These are phyloP conservation scores for Drosophila paracracens DNA, from an alignment of 2,888 invertebrate genomes.

Conservation along the genomic window DNA sequence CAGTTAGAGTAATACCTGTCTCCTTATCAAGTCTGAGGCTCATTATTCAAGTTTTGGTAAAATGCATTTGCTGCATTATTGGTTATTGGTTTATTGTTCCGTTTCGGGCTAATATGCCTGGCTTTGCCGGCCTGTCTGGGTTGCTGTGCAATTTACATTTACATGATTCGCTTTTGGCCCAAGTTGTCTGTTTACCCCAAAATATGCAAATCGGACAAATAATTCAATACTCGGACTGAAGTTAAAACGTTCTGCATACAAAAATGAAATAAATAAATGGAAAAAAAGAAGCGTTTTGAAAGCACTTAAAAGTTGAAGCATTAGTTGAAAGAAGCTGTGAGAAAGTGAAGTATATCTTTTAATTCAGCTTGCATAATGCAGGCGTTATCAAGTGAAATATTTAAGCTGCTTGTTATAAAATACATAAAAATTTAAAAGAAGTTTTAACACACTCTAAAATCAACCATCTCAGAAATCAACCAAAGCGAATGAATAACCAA, in stretches of 20 bases:
- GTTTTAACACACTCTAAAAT: not conserved
- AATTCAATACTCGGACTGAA: not conserved
- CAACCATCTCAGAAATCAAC: not conserved
- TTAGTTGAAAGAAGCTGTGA: not conserved
- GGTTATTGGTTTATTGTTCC: slow-evolving; percentile 58
- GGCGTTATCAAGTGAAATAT: not conserved
- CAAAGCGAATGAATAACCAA: not conserved
- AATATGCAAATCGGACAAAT: slow-evolving; percentile 28
- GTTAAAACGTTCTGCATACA: not conserved
- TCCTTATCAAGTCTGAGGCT: slow-evolving; percentile 15
- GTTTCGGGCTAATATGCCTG: slow-evolving; percentile 11
- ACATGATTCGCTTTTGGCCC: slow-evolving; percentile 40
- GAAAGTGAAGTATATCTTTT: not conserved
- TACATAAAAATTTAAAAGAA: not conserved
- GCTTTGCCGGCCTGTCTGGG: not conserved
- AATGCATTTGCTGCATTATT: slow-evolving; percentile 49
- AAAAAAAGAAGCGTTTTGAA: not conserved
- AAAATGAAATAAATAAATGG: not conserved
- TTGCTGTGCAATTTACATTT: slow-evolving; percentile 33
- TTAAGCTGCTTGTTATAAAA: not conserved
- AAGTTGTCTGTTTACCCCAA: slow-evolving; percentile 38
- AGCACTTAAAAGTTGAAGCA: not conserved
- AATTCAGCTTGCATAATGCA: not conserved
- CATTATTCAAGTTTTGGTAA: slow-evolving; percentile 42
- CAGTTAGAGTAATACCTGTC: slow-evolving; percentile 10